These are phyloP conservation scores for Callospermophilus lateralis DNA, from an alignment of 2,113 vertebrate species.

Conservation along the genomic window DNA sequence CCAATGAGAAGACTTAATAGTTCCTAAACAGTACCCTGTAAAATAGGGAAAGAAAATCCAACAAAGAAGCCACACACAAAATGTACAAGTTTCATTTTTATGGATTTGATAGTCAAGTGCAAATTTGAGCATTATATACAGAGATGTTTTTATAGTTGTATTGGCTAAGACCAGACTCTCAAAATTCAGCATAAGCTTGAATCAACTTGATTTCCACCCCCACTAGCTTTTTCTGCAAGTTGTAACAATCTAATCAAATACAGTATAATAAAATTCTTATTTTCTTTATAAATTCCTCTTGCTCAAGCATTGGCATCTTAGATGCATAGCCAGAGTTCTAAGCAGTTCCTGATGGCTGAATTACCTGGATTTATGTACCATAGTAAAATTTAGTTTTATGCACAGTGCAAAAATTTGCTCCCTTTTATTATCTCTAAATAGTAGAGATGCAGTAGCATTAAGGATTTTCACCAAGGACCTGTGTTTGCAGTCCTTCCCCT, in stretches of 20 bases:
- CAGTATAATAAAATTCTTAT: neutral
- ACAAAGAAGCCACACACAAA: conserved; percentile 19
- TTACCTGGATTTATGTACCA: neutral
- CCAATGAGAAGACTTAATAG: neutral
- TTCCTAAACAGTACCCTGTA: neutral
- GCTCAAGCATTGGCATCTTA: neutral
- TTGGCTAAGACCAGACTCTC: conserved; percentile 10
- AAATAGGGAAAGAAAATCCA: conserved; percentile 12
- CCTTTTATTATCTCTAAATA: neutral
- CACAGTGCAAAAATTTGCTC: neutral
- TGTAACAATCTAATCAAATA: neutral
- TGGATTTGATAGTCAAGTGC: conserved; percentile 27
- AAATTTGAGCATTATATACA: conserved; percentile 21
- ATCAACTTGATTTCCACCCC: neutral
- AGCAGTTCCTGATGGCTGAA: neutral
- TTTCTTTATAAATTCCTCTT: neutral
- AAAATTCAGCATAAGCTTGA: conserved; percentile 8
- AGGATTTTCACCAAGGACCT: neutral
- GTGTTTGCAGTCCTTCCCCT: neutral
- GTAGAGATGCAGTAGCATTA: too few species aligned
- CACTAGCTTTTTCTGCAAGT: neutral
- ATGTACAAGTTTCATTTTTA: conserved; percentile 42
- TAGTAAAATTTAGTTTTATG: neutral
- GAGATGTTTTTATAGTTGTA: neutral
- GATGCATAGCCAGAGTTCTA: neutral